Base-by-base conservation (phyloP, 2,797 vertebrate genomes). In the Aeoliscus strigatus region DNA sequence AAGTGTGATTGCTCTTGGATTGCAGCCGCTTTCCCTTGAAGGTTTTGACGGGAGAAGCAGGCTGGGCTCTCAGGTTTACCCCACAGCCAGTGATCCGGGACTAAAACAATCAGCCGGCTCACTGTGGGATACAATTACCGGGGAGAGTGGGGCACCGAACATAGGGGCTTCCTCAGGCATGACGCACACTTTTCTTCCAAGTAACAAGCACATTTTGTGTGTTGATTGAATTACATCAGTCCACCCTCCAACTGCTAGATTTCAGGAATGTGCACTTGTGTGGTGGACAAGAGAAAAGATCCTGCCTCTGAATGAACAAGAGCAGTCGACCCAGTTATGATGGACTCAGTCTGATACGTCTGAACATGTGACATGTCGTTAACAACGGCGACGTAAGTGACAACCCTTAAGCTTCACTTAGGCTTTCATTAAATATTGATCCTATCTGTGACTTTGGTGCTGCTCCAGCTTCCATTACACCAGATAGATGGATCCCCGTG, bases 1-100 rank as follows among this genome's bases (percentile, higher is more conserved):
- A 87, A 89, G 88, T 89, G 85, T 89, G 89, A 91, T 90, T 89
- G 87, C 84, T 74, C 73, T 85, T 83, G 87, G 84, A 88, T 83
- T 73, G 79, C 68, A 74, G 80, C 75, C 37, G 82, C 80, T 82
- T 81, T 84, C 72, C 81, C 82, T 88, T 87, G 85, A 86, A 89
- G 85, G 68, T 74, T 83, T 85, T 84, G 87, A 88, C 88, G 88
- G 89, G 85, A 89, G 88, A 88, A 87, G 87, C 85, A 79, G 79
- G 69, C 79, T 57, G 68, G 65, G 77, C 77, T 86, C 85, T 90
- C 81, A 82, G 79, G 78, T 90, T 87, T 87, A 84, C 75, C 80
- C 82, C 84, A 73, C 26, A 53, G 69, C 82, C 86, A 78, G 71
- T 88, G 90, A 90, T 86, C 88, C 87, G 57, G 75, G 82, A 89